These are phyloP conservation scores for Polyergus mexicanus DNA, from an alignment of 1,140 invertebrate species.

Conservation along the genomic window DNA sequence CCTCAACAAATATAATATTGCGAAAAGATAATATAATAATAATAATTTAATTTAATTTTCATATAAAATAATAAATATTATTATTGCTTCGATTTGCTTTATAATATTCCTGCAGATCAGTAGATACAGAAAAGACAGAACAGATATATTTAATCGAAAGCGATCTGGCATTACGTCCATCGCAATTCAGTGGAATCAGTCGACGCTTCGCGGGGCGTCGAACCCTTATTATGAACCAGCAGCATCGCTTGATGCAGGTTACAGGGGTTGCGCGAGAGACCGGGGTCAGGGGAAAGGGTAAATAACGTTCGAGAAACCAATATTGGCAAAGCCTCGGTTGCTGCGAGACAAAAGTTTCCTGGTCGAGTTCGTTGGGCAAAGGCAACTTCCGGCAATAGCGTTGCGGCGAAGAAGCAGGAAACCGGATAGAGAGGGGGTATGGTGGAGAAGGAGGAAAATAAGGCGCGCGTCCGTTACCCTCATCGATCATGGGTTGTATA, in stretches of 20 bases:
- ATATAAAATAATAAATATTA: not conserved
- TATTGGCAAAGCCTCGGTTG: constrained; percentile 78
- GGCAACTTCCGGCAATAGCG: constrained; percentile 46
- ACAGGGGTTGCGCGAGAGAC: constrained; percentile 10
- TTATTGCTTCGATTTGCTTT: not conserved
- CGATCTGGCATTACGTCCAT: constrained; percentile 43
- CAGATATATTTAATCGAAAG: not conserved
- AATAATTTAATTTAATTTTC: constrained; percentile 16
- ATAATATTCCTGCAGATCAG: not conserved
- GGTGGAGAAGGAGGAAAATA: constrained; percentile 26
- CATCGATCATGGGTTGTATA: constrained; percentile 63
- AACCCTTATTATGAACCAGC: constrained; percentile 70
- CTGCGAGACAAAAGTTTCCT: constrained; percentile 80
- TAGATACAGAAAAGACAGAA: not conserved
- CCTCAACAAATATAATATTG: not conserved
- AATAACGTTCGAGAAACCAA: constrained; percentile 83
- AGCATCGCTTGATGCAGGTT: constrained; percentile 44
- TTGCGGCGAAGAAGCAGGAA: constrained; percentile 51
- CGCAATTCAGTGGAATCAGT: constrained; percentile 62
- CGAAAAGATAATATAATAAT: not conserved
- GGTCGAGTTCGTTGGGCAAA: constrained; percentile 53
- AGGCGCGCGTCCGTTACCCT: constrained; percentile 43
- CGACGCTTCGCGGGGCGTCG: constrained; percentile 60
- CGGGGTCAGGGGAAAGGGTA: constrained; percentile 67
- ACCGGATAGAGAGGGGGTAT: not conserved